Conservation (phyloP, 2,113 vertebrate genomes). For the Balaenoptera acutorostrata region DNA sequence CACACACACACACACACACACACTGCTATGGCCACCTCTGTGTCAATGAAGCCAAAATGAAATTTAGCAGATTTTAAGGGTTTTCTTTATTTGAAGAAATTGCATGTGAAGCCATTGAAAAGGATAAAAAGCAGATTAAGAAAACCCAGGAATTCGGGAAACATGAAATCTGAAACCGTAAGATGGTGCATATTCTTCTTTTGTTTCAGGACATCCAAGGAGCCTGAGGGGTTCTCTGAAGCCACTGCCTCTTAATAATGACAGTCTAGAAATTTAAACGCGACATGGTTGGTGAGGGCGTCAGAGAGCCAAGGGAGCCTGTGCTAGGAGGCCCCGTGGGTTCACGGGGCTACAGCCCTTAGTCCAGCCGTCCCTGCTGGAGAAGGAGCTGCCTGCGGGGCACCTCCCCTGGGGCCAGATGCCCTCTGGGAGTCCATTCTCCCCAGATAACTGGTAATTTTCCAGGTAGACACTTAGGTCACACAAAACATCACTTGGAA, state of each 20-base stretch:
- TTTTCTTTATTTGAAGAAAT: conserved; percentile 56
- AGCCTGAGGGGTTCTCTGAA: neutral
- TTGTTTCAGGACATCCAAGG: fast-evolving
- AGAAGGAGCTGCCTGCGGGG: fast-evolving
- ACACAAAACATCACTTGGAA: neutral
- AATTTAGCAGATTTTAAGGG: neutral
- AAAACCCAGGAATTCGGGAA: neutral
- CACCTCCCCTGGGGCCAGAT: neutral
- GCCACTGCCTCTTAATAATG: neutral
- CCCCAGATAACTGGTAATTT: neutral
- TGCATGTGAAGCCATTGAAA: neutral
- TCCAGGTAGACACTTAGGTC: neutral
- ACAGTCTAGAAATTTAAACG: conserved; percentile 14
- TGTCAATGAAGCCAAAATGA: neutral
- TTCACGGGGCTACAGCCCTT: fast-evolving
- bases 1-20: fast-evolving
- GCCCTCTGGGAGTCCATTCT: neutral
- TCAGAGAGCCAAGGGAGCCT: fast-evolving
- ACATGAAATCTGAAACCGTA: fast-evolving
- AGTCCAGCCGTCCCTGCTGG: neutral
- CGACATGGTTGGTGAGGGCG: fast-evolving
- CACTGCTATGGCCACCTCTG: fast-evolving
- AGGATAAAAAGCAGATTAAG: neutral
- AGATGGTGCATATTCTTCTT: fast-evolving
- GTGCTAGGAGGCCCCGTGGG: fast-evolving